Evolutionary conservation across 2,113 vertebrate species (phyloP).

Genomic region (Oenanthe oenanthe): DNA sequence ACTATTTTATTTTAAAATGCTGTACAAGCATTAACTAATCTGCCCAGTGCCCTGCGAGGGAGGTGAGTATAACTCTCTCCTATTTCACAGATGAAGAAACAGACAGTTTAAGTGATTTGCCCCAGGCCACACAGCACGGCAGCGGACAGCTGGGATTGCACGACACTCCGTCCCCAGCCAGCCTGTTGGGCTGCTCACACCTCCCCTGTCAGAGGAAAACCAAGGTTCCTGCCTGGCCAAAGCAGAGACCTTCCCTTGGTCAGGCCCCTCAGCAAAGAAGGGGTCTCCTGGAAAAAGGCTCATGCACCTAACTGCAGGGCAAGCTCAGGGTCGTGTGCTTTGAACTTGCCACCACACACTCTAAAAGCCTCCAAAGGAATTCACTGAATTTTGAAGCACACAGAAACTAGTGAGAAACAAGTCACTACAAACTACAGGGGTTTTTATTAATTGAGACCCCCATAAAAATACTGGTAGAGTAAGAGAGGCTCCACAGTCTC

Average conservation of each 20-base stretch:
- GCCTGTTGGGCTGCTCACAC: neutral
- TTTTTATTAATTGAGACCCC: neutral
- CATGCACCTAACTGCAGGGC: rapidly evolving
- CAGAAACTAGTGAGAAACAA: neutral
- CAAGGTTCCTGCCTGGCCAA: neutral
- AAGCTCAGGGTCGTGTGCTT: rapidly evolving
- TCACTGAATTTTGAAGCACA: neutral
- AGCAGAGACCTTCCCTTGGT: neutral
- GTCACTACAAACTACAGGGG: neutral
- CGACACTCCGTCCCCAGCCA: rapidly evolving
- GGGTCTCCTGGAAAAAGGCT: neutral
- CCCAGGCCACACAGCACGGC: neutral
- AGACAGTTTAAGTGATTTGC: slow-evolving; percentile 32
- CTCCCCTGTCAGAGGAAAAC: neutral
- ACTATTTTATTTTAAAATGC: neutral
- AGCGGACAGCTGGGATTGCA: neutral
- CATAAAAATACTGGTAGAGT: neutral
- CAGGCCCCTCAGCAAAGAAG: neutral
- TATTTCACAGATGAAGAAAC: slow-evolving; percentile 51
- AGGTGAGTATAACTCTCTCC: neutral
- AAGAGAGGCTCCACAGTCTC: slow-evolving; percentile 8
- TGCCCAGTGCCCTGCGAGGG: neutral
- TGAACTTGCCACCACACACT: neutral
- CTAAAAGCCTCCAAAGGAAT: neutral
- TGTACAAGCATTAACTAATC: neutral